Evolutionary conservation across 2,888 invertebrate genomes (phyloP), one percentile per base, ranked within the genome.

Genomic region (Drosophila antonietae): DNA sequence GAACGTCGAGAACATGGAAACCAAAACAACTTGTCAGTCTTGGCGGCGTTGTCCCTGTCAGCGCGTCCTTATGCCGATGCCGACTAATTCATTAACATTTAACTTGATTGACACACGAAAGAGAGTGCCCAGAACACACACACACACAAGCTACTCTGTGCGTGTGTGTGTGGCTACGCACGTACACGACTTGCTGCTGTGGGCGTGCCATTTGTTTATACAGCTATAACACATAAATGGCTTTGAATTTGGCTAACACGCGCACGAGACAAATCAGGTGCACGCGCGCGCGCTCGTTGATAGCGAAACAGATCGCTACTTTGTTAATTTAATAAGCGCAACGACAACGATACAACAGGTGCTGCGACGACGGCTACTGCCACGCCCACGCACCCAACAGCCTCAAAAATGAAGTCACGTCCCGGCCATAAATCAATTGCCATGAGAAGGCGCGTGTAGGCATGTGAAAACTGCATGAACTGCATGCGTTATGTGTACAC

Each of bases 51-150:
- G 66, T 73, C 59, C 78, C 84, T 89, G 90, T 85, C 90, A 83
- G 83, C 88, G 76, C 72, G 77, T 88, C 83, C 77, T 76, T 64
- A 51, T 65, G 59, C 72, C 62, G 66, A 71, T 69, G 77, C 66
- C 76, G 68, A 83, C 83, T 86, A 90, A 90, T 88, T 88, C 90
- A 88, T 88, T 88, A 88, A 83, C 87, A 90, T 88, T 88, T 90
- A 83, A 82, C 75, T 78, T 90, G 89, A 90, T 90, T 88, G 90
- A 89, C 88, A 90, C 76, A 78, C 85, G 70, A 78, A 78, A 63
- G 20, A 20, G 52, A 41, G 59, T 33, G 37, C 31, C 46, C 68
- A 7, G 52, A 28, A 53, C 18, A 23, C 53, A 51, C 35, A 10
- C 12, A 33, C 31, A 49, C 15, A 31, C 31, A 49, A 23, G 28